Evolutionary conservation across 2,888 invertebrate species (phyloP).

Genomic region (Heliconius erato): DNA sequence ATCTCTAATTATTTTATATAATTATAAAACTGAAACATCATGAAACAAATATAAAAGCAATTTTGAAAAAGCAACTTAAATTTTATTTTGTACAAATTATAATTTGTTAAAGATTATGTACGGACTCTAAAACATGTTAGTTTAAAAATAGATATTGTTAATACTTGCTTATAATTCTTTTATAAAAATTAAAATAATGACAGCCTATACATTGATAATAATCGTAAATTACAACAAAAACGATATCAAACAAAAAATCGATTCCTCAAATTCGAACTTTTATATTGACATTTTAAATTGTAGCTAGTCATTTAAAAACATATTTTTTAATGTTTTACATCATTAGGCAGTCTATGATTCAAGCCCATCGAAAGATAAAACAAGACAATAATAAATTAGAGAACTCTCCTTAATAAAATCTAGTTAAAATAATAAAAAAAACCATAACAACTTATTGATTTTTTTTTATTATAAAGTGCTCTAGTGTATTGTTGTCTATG

Average conservation of each 20-base stretch:
- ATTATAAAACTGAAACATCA: neutral
- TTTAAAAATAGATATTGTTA: neutral
- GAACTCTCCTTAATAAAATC: neutral
- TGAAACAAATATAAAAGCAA: neutral
- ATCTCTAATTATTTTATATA: neutral
- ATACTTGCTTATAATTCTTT: neutral
- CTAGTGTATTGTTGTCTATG: neutral
- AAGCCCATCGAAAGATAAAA: conserved; percentile 2
- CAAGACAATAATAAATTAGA: neutral
- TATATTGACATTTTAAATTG: neutral
- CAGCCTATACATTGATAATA: conserved; percentile 5
- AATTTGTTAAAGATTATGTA: conserved; percentile 7
- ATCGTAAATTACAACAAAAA: neutral
- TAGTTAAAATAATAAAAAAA: neutral
- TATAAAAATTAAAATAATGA: neutral
- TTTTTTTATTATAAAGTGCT: no score
- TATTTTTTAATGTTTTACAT: neutral
- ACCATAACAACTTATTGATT: neutral
- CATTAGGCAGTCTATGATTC: neutral
- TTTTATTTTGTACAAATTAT: conserved; percentile 23
- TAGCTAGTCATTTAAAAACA: conserved; percentile 25
- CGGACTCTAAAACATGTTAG: neutral
- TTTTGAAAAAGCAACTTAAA: neutral
- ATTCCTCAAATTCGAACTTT: neutral
- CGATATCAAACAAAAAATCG: neutral